Conservation (phyloP, 2,113 vertebrate genomes). For the Nanorana parkeri region DNA sequence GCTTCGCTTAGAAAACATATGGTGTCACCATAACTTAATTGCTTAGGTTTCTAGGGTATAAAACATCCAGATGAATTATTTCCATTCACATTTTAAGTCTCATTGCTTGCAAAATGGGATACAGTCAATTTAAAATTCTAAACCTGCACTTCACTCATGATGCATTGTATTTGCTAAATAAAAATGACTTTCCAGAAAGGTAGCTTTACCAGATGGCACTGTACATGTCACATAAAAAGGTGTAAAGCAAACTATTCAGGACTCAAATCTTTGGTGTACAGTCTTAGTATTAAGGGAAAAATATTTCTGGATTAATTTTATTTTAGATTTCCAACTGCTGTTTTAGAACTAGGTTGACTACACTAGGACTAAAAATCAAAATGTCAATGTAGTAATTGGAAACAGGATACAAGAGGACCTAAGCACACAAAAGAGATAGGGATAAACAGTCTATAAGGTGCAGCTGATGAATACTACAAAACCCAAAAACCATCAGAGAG, state of each 20-base stretch:
- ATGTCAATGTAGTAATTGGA: too few relatives aligned
- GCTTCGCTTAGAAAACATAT: constrained; percentile 22
- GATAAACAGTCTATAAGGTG: too few relatives aligned
- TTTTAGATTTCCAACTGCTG: too few relatives aligned
- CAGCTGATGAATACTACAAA: too few relatives aligned
- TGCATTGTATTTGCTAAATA: background rate
- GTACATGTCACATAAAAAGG: constrained; percentile 1
- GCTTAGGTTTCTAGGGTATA: constrained; percentile 8
- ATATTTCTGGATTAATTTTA: too few relatives aligned
- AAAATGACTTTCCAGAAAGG: background rate
- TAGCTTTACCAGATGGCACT: background rate
- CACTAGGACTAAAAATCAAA: too few relatives aligned
- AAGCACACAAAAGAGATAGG: too few relatives aligned
- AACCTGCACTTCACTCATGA: background rate
- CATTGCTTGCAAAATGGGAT: background rate
- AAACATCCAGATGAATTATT: constrained; percentile 30
- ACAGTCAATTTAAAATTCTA: constrained; percentile 3
- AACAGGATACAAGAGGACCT: too few relatives aligned
- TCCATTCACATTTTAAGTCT: constrained; percentile 19
- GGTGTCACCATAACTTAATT: constrained; percentile 33
- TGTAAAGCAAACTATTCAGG: background rate
- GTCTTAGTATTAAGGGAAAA: too few relatives aligned
- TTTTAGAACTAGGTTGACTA: too few relatives aligned
- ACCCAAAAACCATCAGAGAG: too few relatives aligned
- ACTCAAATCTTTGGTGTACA: background rate